A percentile compares a stretch with the other conserved stretches of the same genome.
These are phyloP conservation scores for Drosophila carrolli DNA, from an alignment of 1,140 invertebrate genomes.

Conservation along the genomic window DNA sequence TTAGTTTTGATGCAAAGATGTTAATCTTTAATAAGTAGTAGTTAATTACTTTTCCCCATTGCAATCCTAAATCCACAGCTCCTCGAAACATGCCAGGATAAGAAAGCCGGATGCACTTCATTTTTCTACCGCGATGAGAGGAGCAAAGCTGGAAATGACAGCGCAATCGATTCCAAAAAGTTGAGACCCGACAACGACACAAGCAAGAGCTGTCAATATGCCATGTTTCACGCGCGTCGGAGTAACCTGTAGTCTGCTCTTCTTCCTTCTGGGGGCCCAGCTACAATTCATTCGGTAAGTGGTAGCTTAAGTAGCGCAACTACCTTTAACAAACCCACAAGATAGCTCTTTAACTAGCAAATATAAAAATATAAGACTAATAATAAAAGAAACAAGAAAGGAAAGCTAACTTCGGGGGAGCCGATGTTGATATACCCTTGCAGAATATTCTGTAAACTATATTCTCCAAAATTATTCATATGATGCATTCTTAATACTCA, in stretches of 20 bases:
- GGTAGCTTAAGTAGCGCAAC: background rate
- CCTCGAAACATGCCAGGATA: conserved; percentile 16
- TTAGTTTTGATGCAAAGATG: no score
- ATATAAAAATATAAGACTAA: no score
- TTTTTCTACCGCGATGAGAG: conserved; percentile 51
- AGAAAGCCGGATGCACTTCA: conserved; percentile 34
- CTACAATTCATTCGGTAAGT: conserved; percentile 57
- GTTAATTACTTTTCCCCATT: no score
- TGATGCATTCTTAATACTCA: no score
- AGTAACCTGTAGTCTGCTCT: conserved; percentile 50
- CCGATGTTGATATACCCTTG: no score
- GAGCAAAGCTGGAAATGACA: conserved; percentile 50
- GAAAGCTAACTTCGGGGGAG: no score
- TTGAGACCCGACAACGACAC: conserved; percentile 47
- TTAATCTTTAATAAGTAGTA: no score
- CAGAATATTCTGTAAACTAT: no score
- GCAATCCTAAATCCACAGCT: background rate
- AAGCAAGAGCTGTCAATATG: conserved; percentile 59
- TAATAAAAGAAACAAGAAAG: no score
- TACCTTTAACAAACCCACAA: no score
- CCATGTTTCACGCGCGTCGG: conserved; percentile 49
- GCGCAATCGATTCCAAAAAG: conserved; percentile 63
- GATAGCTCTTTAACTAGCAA: no score
- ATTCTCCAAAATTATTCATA: no score
- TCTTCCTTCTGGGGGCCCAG: conserved; percentile 59